phyloP scores from a whole-genome alignment of 2,113 vertebrate genomes.

The Cranoglanis bouderius region DNA sequence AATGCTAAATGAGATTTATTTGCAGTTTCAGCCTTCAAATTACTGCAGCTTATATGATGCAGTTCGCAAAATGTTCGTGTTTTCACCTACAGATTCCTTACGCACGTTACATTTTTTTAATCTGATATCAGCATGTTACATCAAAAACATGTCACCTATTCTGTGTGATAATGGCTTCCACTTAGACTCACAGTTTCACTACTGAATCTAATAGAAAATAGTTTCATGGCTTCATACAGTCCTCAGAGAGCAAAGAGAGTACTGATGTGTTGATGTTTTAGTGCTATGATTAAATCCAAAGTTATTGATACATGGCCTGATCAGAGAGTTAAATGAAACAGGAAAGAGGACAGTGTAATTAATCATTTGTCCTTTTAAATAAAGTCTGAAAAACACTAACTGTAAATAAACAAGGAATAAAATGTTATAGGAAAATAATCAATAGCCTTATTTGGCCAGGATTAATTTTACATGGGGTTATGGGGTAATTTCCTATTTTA shows the following conservation, averaged over 20 bases:
- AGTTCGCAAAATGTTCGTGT: neutral
- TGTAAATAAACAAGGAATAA: neutral
- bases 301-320: neutral
- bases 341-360: neutral
- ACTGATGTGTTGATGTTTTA: neutral
- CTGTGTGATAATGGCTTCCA: neutral
- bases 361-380: slow-evolving; percentile 2
- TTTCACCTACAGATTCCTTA: neutral
- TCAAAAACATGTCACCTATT: neutral
- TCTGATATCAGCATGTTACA: no score
- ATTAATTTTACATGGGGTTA: neutral
- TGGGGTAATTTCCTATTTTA: neutral
- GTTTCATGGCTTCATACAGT: neutral
- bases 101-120: no score
- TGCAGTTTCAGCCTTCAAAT: neutral
- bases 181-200: neutral
- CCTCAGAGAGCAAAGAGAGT: neutral
- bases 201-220: neutral
- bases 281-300: neutral
- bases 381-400: neutral
- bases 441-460: no score
- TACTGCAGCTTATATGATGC: neutral
- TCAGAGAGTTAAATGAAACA: neutral
- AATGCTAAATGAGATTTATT: slow-evolving; percentile 15
- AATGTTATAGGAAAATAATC: neutral